Evolutionary conservation across 2,797 vertebrate species (phyloP).

Genomic region (Huso huso): DNA sequence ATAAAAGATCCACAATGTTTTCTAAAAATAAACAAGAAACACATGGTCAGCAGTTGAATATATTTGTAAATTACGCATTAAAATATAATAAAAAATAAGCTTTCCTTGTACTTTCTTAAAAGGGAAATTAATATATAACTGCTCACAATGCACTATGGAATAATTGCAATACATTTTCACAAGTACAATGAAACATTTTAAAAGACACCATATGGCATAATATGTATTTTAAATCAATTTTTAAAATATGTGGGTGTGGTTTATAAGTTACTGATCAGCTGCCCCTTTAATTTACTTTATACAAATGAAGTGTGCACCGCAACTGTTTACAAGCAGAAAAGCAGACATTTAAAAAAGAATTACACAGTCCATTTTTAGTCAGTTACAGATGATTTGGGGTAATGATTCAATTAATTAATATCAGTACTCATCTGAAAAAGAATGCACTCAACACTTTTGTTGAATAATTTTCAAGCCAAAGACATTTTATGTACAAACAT

Average conservation of each 20-base stretch:
- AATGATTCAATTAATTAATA: constrained; percentile 49
- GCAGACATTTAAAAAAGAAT: too few species aligned
- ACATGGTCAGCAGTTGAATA: too few species aligned
- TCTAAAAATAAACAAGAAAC: too few species aligned
- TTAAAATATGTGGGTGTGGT: not conserved
- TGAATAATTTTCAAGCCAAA: constrained; percentile 19
- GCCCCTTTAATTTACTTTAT: not conserved
- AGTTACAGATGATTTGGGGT: constrained; percentile 32
- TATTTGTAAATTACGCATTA: too few species aligned
- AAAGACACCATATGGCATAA: constrained; percentile 35
- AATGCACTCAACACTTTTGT: constrained; percentile 40
- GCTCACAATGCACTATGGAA: too few species aligned
- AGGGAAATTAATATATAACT: too few species aligned
- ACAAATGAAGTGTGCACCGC: not conserved
- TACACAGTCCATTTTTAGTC: too few species aligned
- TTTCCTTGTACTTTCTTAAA: too few species aligned
- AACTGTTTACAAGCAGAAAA: too few species aligned
- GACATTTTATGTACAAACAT: constrained; percentile 29
- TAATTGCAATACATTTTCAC: not conserved
- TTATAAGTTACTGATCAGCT: not conserved
- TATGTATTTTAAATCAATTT: constrained; percentile 26
- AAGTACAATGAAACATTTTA: constrained; percentile 48
- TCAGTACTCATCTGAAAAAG: constrained; percentile 32
- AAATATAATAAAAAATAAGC: too few species aligned
- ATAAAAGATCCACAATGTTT: too few species aligned